Evolutionary conservation across 2,888 invertebrate species (phyloP), one percentile per base, ranked within the genome.

Genomic region (Lasioglossum lativentre): DNA sequence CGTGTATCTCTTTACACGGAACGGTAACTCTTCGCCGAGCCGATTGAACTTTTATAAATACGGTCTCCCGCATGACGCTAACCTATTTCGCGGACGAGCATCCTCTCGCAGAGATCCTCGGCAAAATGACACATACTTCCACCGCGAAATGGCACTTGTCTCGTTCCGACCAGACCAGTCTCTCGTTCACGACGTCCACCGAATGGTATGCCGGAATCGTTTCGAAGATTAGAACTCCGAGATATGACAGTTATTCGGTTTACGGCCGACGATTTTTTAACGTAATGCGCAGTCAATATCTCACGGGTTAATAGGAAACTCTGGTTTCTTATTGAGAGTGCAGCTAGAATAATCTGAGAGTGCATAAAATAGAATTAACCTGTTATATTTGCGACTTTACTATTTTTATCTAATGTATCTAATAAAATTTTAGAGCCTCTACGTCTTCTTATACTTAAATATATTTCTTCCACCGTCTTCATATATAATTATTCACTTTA

Each of bases 21-120:
- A 78, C 70, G n/a, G 78, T 75, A 85, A 85, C 38, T 85, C 83
- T 79, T 78, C 34, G 40, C 66, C 10, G 47, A 12, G 42, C 34
- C 75, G 77, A 78, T 52, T 59, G 52, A 78, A 83, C 78, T 56
- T 72, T 38, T 75, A 34, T 71, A 72, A 82, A 78, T 78, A 10
- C n/a, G 47, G 14, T 5, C 23, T 10, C 30, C 0, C 16, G n/a
- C n/a, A n/a, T 42, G 27, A 38, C 68, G 42, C 14, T 45, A 45
- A 72, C 27, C 71, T 72, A 68, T 38, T 68, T 38, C 38, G 38
- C 19, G 23, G 34, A 66, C 56, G 66, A 23, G 23, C 6, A 68
- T 68, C 19, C 66, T 63, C 12, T 63, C 12, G n/a, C 56, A n/a
- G 56, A 12, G n/a, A 56, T n/a, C n/a, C 56, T n/a, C 56, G 56